Evolutionary conservation across 2,797 vertebrate genomes (phyloP), one percentile per base, ranked within the genome.

Genomic region (Sebastes vulpes): DNA sequence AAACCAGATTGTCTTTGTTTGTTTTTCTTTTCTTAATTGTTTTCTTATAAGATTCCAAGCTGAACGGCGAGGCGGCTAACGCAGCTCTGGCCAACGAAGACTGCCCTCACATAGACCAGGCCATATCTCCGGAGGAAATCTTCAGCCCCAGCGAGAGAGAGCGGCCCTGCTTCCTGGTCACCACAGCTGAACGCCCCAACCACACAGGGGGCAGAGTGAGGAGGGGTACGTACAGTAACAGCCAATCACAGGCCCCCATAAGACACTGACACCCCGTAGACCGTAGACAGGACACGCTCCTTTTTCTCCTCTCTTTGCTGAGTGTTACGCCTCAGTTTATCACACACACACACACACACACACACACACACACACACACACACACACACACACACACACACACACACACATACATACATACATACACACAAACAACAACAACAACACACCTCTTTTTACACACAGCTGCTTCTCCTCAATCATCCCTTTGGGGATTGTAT

Each of bases 101-200:
- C 93, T 99, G 99, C 94, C 99, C 99, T 94, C 98, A 99, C 93
- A 99, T 99, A 96, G 99, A 99, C 97, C 99, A 99, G 97, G 98
- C 98, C 91, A 96, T 99, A 94, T 98, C 98, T 83, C 99, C 99
- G 18, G 99, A 99, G 96, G 99, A 99, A 95, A 97, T 97, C 96
- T 99, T 99, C 97, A 99, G 97, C 90, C 98, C 98, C 91, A 96
- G 96, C 82, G 98, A 99, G 96, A 97, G 97, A 95, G 99, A 99
- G 95, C 97, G 97, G 93, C 98, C 99, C 95, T 99, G 98, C 96
- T 99, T 99, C 97, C 97, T 99, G 96, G 98, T 99, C 95, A 98
- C 98, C 95, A 98, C 98, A 83, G 97, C 97, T 95, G 98, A 99
- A 95, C 98, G 97, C 95, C 96, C 98, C 95, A 98, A 97, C 97